phyloP scores from a whole-genome alignment of 2,888 invertebrate species.

The Sinotaia quadrata region DNA sequence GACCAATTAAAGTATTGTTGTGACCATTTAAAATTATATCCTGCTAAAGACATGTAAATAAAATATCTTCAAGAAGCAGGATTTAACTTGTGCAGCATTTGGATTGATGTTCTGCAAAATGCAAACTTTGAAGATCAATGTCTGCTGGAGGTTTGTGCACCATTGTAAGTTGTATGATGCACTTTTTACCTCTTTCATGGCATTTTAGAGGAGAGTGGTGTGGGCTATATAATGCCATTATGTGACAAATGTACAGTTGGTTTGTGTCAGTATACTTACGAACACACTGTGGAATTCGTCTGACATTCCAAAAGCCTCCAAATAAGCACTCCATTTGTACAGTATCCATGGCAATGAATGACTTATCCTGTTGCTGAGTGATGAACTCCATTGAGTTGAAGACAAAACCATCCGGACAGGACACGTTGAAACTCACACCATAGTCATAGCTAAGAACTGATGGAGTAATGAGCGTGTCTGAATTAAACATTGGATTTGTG shows the following conservation, averaged over 20 bases:
- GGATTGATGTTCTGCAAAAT: too few species aligned
- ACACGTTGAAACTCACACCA: slow-evolving; percentile 33
- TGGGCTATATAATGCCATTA: background rate
- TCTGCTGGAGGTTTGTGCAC: too few species aligned
- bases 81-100: too few species aligned
- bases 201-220: too few species aligned
- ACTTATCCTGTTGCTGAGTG: background rate
- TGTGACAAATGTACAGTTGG: background rate
- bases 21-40: too few species aligned
- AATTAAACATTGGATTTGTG: slow-evolving; percentile 32
- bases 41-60: too few species aligned
- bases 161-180: too few species aligned
- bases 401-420: slow-evolving; percentile 39
- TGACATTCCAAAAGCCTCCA: slow-evolving; percentile 46
- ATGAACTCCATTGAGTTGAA: slow-evolving; percentile 40
- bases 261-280: slow-evolving; percentile 34
- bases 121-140: too few species aligned
- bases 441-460: slow-evolving; percentile 23
- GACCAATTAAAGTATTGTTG: too few species aligned
- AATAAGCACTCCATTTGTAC: slow-evolving; percentile 42
- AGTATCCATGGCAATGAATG: slow-evolving; percentile 3
- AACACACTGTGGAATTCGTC: slow-evolving; percentile 41
- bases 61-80: too few species aligned
- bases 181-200: too few species aligned
- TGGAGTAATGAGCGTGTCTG: slow-evolving; percentile 24